Conservation (phyloP, 2,113 vertebrate species). For the Tyto alba region DNA sequence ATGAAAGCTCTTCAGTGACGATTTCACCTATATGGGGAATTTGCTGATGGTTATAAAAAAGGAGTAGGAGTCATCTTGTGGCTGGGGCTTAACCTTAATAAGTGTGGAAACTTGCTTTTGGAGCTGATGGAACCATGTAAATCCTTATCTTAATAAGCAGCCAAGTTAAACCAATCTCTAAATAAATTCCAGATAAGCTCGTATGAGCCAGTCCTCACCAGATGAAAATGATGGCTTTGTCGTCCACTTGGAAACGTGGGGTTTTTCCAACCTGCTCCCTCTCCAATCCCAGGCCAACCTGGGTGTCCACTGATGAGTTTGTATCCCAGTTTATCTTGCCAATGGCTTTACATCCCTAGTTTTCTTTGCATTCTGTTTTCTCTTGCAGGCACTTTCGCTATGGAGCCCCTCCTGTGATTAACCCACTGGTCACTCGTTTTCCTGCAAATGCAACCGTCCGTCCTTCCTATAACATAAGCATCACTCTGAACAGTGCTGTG, state of each 20-base stretch:
- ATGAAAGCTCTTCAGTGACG: neutral
- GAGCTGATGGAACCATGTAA: neutral
- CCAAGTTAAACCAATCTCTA: conserved; percentile 20
- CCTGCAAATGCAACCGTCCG: conserved; percentile 73
- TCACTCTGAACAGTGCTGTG: conserved; percentile 55
- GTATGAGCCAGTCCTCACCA: neutral
- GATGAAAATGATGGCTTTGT: neutral
- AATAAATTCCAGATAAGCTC: neutral
- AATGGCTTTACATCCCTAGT: accelerated
- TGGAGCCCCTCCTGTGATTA: conserved; percentile 90
- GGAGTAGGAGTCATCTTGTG: neutral
- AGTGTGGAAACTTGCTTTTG: conserved; percentile 22
- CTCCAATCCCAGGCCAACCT: neutral
- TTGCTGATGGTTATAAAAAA: neutral
- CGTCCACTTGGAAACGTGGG: neutral
- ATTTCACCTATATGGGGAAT: neutral
- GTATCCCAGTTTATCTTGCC: neutral
- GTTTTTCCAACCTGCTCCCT: neutral
- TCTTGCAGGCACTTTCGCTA: conserved; percentile 81
- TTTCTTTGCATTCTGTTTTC: neutral
- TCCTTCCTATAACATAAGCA: conserved; percentile 71
- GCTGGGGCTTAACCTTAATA: neutral
- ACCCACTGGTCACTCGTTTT: conserved; percentile 79
- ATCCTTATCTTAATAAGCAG: conserved; percentile 39
- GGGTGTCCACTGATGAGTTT: neutral